Evolutionary conservation across 2,113 vertebrate genomes (phyloP), one percentile per base, ranked within the genome.

Genomic region (Cyprichromis sp.): DNA sequence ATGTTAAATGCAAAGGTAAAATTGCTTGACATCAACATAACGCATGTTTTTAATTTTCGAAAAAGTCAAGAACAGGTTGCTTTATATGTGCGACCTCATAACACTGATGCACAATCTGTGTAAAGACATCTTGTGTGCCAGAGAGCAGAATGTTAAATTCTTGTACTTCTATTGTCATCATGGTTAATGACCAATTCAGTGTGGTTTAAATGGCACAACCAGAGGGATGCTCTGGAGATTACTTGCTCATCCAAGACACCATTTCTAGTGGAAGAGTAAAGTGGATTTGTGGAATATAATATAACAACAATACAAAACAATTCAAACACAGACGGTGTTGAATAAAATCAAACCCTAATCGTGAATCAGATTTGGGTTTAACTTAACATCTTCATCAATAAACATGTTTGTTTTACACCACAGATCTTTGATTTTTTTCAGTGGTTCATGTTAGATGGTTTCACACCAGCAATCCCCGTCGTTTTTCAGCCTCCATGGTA

Each of bases 131-230:
- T 84, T 47, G 21, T 85, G 80, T 81, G 93, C 94, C 93, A 89
- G 95, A 97, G 96, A 95, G 95, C 95, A 95, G 95, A 97, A 96
- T 96, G 97, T 95, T 96, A 94, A 95, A 96, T 91, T 88, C 79
- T 85, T 92, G 95, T 95, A 96, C 97, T 96, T 97, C 96, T 95
- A 95, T 95, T 96, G 97, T 97, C 97, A 97, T 98, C 97, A 97
- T 96, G 97, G 97, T 97, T 98, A 98, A 98, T 98, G 97, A 98
- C 96, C 97, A 97, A 89, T 98, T 97, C 97, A 97, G 97, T 97
- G 97, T 97, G 97, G 97, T 97, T 97, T 96, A 97, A 98, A 98
- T 96, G 95, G 97, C 96, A 96, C 96, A 95, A 97, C 97, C 96
- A 95, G 91, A 93, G 97, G 97, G 97, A 97, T 95, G 88, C 66